These are phyloP conservation scores for Pelusios castaneus DNA, from an alignment of 2,113 vertebrate species.

Conservation along the genomic window DNA sequence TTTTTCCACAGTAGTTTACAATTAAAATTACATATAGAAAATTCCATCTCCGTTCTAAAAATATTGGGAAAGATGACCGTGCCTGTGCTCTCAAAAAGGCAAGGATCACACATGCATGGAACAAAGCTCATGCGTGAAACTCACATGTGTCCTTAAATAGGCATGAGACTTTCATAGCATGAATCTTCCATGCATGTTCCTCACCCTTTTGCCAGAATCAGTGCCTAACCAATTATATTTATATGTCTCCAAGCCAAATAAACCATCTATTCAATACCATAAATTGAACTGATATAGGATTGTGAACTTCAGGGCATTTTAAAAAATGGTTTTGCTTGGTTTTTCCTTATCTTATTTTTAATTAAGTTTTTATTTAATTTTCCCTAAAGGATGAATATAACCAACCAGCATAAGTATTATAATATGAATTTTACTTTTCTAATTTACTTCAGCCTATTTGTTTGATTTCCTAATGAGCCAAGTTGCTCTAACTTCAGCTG, in stretches of 20 bases:
- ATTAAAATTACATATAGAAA: neutral
- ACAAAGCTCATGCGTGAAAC: neutral
- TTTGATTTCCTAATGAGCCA: slow-evolving; percentile 30
- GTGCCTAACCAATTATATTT: slow-evolving; percentile 16
- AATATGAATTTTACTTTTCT: slow-evolving; percentile 39
- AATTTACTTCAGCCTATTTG: slow-evolving; percentile 30
- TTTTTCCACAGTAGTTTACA: slow-evolving; percentile 12
- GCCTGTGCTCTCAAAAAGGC: neutral
- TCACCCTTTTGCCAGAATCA: slow-evolving; percentile 5
- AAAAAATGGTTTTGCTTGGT: neutral
- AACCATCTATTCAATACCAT: slow-evolving; percentile 36
- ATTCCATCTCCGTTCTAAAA: neutral
- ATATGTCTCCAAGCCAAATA: neutral
- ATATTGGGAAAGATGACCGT: neutral
- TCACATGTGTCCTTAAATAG: neutral
- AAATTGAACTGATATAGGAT: slow-evolving; percentile 42
- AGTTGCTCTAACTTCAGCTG: slow-evolving; percentile 48
- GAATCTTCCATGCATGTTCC: neutral
- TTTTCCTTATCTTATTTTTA: slow-evolving; percentile 48
- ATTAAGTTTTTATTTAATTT: slow-evolving; percentile 60
- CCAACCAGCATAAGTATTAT: slow-evolving; percentile 48
- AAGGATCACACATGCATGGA: neutral
- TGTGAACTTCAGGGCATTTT: neutral
- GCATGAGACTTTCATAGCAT: neutral
- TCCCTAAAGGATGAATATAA: slow-evolving; percentile 35